A percentile compares a stretch with the other conserved stretches of the same genome.
Evolutionary conservation across 2,113 vertebrate species (phyloP).

Genomic region (Oryzias javanicus): DNA sequence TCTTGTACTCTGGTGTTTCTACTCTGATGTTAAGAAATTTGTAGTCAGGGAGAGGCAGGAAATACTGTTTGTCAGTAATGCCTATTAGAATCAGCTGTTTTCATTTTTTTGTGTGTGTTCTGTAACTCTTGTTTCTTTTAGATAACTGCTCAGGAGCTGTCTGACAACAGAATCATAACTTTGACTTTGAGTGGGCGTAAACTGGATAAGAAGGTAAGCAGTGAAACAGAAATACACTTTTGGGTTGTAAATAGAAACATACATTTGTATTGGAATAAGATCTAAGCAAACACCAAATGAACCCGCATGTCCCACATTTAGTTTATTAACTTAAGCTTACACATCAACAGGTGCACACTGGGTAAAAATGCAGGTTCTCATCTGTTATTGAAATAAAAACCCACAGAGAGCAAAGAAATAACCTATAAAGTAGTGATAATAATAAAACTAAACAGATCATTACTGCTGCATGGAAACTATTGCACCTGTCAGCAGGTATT

Average conservation of each 20-base stretch:
- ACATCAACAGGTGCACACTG: too few species aligned
- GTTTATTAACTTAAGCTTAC: not conserved
- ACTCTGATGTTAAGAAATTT: too few species aligned
- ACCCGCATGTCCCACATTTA: conserved; percentile 30
- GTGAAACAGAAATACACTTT: conserved; percentile 14
- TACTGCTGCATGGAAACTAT: too few species aligned
- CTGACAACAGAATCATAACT: conserved; percentile 96
- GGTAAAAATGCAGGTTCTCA: too few species aligned
- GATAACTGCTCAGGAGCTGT: conserved; percentile 96
- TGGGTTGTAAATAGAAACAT: conserved; percentile 11
- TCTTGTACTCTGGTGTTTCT: too few species aligned
- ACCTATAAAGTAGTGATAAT: too few species aligned
- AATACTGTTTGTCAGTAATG: too few species aligned
- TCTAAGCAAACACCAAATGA: not conserved
- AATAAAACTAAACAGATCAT: too few species aligned
- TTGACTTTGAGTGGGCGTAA: conserved; percentile 92
- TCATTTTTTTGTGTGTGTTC: conserved; percentile 27
- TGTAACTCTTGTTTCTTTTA: conserved; percentile 56
- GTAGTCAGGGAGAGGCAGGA: too few species aligned
- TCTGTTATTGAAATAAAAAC: too few species aligned
- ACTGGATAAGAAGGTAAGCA: conserved; percentile 94
- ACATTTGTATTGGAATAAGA: not conserved
- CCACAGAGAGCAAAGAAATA: too few species aligned
- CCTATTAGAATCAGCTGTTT: not conserved
- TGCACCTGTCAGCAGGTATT: too few species aligned